phyloP scores from a whole-genome alignment of 2,113 vertebrate genomes.

The Amphilophus citrinellus region DNA sequence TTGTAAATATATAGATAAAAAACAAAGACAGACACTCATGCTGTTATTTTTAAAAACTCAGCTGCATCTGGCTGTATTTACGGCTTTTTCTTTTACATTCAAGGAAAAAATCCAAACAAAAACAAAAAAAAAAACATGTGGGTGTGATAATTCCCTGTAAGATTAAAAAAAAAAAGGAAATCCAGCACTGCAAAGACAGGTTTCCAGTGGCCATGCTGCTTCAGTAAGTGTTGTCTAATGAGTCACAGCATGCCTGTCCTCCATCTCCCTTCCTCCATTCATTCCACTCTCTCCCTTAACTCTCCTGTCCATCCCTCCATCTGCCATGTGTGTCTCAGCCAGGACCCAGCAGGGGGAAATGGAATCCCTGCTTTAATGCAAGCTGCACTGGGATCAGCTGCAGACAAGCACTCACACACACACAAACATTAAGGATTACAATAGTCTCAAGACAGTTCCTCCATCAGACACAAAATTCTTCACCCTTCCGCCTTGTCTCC shows the following conservation, averaged over 20 bases:
- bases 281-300: slow-evolving; percentile 42
- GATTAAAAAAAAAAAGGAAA: not conserved
- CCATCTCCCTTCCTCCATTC: slow-evolving; percentile 32
- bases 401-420: slow-evolving; percentile 28
- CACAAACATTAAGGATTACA: slow-evolving; percentile 52
- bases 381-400: slow-evolving; percentile 68
- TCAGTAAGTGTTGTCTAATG: slow-evolving; percentile 66
- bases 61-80: not conserved
- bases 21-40: not conserved
- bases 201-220: slow-evolving; percentile 47
- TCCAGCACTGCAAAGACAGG: slow-evolving; percentile 7
- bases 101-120: not conserved
- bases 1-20: not conserved
- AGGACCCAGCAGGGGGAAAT: slow-evolving; percentile 64
- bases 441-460: slow-evolving; percentile 51
- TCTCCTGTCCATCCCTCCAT: slow-evolving; percentile 68
- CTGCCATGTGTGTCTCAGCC: slow-evolving; percentile 64
- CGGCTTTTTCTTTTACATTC: not conserved
- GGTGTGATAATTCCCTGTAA: not conserved
- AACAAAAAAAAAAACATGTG: not conserved
- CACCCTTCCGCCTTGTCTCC: slow-evolving; percentile 43
- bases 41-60: not conserved
- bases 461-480: slow-evolving; percentile 54
- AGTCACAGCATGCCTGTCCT: slow-evolving; percentile 48
- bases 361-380: slow-evolving; percentile 63